These are phyloP conservation scores for Drosophila atroscutellata DNA, from an alignment of 2,888 invertebrate species.

Conservation along the genomic window DNA sequence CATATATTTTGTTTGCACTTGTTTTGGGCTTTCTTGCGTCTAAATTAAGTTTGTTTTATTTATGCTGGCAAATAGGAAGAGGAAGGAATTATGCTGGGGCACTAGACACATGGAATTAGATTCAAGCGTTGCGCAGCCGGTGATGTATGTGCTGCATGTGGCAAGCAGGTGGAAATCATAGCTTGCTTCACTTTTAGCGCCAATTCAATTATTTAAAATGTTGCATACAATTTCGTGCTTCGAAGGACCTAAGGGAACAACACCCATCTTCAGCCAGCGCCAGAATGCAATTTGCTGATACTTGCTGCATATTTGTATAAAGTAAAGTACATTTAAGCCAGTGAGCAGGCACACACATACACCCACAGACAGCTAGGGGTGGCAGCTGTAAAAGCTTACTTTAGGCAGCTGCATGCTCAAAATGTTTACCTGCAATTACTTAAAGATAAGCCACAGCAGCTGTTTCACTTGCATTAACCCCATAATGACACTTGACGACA, in stretches of 20 bases:
- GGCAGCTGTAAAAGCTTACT: background rate
- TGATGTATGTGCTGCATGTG: constrained; percentile 17
- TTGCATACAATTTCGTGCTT: constrained; percentile 53
- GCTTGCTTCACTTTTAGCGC: constrained; percentile 40
- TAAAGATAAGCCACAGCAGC: constrained; percentile 31
- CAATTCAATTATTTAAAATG: constrained; percentile 72
- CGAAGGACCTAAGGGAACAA: constrained; percentile 40
- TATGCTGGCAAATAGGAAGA: constrained; percentile 26
- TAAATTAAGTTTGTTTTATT: constrained; percentile 61
- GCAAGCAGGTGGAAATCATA: constrained; percentile 50
- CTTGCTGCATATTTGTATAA: constrained; percentile 56
- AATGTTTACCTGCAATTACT: constrained; percentile 56
- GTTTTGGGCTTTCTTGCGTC: constrained; percentile 23
- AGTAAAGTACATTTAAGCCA: constrained; percentile 26
- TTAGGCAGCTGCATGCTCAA: constrained; percentile 15
- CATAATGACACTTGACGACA: constrained; percentile 27
- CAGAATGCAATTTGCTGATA: constrained; percentile 69
- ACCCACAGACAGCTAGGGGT: background rate
- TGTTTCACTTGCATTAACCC: constrained; percentile 40
- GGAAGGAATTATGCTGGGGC: constrained; percentile 35
- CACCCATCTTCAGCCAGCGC: background rate
- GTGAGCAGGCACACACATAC: constrained; percentile 7
- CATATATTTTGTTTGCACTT: background rate
- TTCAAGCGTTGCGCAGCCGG: constrained; percentile 22
- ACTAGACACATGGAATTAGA: constrained; percentile 53